Evolutionary conservation across 2,888 invertebrate genomes (phyloP).

Genomic region (Gortyna flavago): DNA sequence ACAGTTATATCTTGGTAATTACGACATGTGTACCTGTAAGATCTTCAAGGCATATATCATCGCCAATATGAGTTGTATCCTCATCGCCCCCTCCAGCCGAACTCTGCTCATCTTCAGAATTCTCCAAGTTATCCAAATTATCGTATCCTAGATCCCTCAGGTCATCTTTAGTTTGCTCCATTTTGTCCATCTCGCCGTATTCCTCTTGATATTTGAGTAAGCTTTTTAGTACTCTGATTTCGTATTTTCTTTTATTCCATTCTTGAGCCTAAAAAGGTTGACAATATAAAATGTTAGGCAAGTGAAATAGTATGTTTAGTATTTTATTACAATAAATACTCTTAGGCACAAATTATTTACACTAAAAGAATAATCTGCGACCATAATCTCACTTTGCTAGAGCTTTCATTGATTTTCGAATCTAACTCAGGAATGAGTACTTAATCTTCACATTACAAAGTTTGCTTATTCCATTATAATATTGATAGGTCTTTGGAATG

Average conservation of each 20-base stretch:
- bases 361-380: too few relatives aligned
- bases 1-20: slow-evolving; percentile 54
- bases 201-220: slow-evolving; percentile 90
- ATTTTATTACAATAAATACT: too few relatives aligned
- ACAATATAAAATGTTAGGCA: too few relatives aligned
- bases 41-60: slow-evolving; percentile 93
- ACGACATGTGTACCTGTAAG: slow-evolving; percentile 88
- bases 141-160: slow-evolving; percentile 83
- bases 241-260: slow-evolving; percentile 88
- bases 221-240: slow-evolving; percentile 90
- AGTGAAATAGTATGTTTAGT: too few relatives aligned
- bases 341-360: too few relatives aligned
- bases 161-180: slow-evolving; percentile 88
- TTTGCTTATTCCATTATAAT: too few relatives aligned
- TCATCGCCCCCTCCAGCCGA: slow-evolving; percentile 88
- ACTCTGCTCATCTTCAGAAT: slow-evolving; percentile 87
- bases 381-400: background rate
- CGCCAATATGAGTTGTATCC: slow-evolving; percentile 92
- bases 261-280: slow-evolving; percentile 82
- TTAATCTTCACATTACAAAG: too few relatives aligned
- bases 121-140: slow-evolving; percentile 85
- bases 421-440: background rate
- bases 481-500: background rate
- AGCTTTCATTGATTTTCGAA: background rate
- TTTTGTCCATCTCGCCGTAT: slow-evolving; percentile 87